These are phyloP conservation scores for Halcyon badia DNA, from an alignment of 2,797 vertebrate genomes.

Conservation along the genomic window DNA sequence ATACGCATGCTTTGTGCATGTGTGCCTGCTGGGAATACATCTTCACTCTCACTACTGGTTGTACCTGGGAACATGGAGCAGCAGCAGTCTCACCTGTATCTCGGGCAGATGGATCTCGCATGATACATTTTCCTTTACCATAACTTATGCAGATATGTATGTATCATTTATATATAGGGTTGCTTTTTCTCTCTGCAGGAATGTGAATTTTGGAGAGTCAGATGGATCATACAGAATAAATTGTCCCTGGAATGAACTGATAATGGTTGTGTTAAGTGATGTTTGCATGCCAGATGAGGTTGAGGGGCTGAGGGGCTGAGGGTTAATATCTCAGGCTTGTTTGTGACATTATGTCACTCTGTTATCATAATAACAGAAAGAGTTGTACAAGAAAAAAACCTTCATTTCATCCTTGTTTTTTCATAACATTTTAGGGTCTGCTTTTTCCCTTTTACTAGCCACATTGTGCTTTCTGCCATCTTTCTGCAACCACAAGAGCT, in stretches of 20 bases:
- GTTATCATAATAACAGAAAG: neutral
- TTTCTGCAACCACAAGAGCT: neutral
- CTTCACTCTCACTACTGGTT: neutral
- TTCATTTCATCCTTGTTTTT: neutral
- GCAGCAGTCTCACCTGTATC: neutral
- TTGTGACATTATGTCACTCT: neutral
- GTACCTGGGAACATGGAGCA: neutral
- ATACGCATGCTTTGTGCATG: too few species aligned
- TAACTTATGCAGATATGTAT: too few species aligned
- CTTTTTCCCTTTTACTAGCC: neutral
- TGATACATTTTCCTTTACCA: neutral
- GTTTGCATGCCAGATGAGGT: neutral
- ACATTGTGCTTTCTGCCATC: neutral
- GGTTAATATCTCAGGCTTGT: neutral
- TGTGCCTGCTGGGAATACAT: neutral
- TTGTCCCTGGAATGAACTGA: neutral
- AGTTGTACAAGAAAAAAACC: neutral
- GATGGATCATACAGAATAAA: neutral
- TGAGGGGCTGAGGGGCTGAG: neutral
- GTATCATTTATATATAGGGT: neutral
- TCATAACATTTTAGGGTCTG: neutral
- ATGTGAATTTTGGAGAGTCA: neutral
- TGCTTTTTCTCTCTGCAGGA: neutral
- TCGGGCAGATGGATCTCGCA: fast-evolving
- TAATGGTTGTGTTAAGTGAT: neutral